Evolutionary conservation across 2,888 invertebrate species (phyloP).

Genomic region (Eupithecia centaureata): DNA sequence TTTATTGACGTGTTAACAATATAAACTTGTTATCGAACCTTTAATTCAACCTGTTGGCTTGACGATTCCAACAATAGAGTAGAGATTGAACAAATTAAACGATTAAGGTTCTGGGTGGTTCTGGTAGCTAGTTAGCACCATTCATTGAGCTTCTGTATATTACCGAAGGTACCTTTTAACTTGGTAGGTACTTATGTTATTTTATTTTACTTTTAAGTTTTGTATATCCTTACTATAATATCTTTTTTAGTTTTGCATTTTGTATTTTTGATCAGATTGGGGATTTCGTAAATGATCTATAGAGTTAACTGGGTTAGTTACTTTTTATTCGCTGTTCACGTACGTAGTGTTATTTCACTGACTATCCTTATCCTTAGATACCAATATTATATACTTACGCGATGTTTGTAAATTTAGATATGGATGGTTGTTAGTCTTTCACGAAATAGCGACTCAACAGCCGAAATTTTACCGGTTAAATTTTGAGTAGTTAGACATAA

Average conservation of each 20-base stretch:
- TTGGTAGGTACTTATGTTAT: neutral
- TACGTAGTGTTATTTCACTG: too few relatives aligned
- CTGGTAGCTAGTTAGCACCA: slow-evolving; percentile 1
- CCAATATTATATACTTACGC: too few relatives aligned
- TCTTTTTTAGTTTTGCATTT: too few relatives aligned
- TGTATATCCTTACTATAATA: too few relatives aligned
- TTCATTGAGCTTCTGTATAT: neutral
- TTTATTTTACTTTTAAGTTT: neutral
- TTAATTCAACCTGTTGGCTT: neutral
- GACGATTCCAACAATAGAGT: neutral
- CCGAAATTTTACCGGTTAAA: too few relatives aligned
- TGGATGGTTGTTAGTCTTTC: too few relatives aligned
- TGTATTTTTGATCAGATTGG: neutral
- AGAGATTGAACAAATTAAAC: slow-evolving; percentile 1
- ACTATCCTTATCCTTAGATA: too few relatives aligned
- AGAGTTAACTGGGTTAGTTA: neutral
- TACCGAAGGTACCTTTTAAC: neutral
- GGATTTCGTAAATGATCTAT: neutral
- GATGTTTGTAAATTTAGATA: too few relatives aligned
- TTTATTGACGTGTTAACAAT: slow-evolving; percentile 1
- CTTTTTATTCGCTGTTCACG: neutral
- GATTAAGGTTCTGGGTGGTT: neutral
- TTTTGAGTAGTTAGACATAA: too few relatives aligned
- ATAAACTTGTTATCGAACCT: neutral
- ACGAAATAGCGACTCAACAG: too few relatives aligned